Evolutionary conservation across 2,797 vertebrate species (phyloP).

Genomic region (Myiotriccus ornatus): DNA sequence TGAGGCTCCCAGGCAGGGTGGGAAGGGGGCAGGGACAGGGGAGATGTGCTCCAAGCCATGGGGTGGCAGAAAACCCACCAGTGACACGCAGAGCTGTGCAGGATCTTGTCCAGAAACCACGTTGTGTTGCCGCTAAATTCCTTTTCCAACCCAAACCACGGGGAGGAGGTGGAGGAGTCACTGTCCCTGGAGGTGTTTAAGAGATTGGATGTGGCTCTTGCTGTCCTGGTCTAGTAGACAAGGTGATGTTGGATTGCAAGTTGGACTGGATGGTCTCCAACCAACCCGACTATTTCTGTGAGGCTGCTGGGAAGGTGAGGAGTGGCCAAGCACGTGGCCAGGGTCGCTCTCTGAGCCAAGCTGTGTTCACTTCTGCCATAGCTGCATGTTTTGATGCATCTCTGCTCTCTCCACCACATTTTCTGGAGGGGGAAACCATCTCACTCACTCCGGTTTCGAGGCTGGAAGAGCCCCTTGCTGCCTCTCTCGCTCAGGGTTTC

Average conservation of each 20-base stretch:
- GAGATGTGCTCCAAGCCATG: accelerated
- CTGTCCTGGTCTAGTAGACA: no score
- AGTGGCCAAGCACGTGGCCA: accelerated
- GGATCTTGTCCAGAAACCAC: background rate
- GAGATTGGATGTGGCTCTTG: no score
- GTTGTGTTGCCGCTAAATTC: background rate
- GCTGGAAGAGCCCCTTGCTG: background rate
- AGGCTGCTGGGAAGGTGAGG: background rate
- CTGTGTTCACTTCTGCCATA: background rate
- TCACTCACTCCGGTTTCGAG: accelerated
- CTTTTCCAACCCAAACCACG: background rate
- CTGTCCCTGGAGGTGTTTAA: no score
- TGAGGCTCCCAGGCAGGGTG: background rate
- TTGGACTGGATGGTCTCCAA: no score
- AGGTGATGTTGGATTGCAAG: no score
- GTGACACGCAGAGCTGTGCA: background rate
- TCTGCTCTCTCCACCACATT: accelerated
- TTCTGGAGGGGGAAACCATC: background rate
- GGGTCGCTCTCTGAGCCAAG: background rate
- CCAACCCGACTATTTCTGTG: no score
- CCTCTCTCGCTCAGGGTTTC: background rate
- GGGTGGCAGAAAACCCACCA: background rate
- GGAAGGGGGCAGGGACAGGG: background rate
- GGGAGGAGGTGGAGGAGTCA: no score
- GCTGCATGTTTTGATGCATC: background rate